These are phyloP conservation scores for Phyto melanocephala DNA, from an alignment of 2,888 invertebrate genomes.

Conservation along the genomic window DNA sequence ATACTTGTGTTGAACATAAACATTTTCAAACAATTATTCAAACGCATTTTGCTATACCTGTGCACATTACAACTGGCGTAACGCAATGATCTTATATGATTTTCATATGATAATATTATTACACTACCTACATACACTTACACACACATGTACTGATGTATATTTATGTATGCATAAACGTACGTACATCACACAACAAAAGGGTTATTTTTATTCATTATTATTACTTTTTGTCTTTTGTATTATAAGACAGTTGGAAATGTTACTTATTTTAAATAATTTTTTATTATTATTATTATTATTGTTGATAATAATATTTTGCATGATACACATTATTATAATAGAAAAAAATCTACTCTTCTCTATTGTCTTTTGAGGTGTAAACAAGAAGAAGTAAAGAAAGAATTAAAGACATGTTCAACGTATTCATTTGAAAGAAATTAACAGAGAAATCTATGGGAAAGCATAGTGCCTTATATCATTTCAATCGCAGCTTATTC, in stretches of 20 bases:
- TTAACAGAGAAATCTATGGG: too few relatives aligned
- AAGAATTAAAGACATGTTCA: too few relatives aligned
- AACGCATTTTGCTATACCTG: not conserved
- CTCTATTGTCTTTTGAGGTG: too few relatives aligned
- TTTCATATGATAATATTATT: conserved; percentile 47
- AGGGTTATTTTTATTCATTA: conserved; percentile 35
- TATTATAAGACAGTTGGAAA: conserved; percentile 17
- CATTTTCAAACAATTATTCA: conserved; percentile 26
- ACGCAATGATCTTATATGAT: conserved; percentile 43
- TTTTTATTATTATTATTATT: conserved; percentile 46
- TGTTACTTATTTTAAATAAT: conserved; percentile 6
- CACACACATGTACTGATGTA: too few relatives aligned
- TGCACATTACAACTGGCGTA: conserved; percentile 38
- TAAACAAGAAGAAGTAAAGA: too few relatives aligned
- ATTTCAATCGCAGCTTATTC: too few relatives aligned
- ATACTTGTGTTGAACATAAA: conserved; percentile 15
- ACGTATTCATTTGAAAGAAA: too few relatives aligned
- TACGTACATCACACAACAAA: conserved; percentile 17
- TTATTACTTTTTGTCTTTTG: not conserved
- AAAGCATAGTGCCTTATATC: too few relatives aligned
- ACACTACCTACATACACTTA: too few relatives aligned
- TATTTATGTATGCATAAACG: too few relatives aligned
- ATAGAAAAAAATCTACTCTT: not conserved
- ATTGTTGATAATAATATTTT: conserved; percentile 42
- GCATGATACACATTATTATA: conserved; percentile 16